phyloP scores from a whole-genome alignment of 2,888 invertebrate genomes.

The Apotomis capreana region DNA sequence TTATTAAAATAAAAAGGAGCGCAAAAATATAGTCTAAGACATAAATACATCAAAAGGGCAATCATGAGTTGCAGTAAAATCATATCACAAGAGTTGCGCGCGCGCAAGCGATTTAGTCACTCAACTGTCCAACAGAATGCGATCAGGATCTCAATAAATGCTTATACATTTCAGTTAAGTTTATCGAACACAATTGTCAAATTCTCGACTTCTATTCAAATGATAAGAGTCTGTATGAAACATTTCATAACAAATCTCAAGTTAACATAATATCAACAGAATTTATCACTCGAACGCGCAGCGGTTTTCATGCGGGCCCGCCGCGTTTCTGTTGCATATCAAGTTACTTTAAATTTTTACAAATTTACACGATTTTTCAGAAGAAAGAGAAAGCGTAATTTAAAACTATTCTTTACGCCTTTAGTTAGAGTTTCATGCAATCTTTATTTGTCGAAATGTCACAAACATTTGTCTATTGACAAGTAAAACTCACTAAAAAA shows the following conservation, averaged over 20 bases:
- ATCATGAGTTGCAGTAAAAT: slow-evolving; percentile 30
- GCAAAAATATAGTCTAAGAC: slow-evolving; percentile 40
- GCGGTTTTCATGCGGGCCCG: background rate
- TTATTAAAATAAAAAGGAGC: slow-evolving; percentile 34
- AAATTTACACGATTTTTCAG: background rate
- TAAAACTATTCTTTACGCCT: too few relatives aligned
- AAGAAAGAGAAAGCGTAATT: too few relatives aligned
- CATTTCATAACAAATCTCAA: too few relatives aligned
- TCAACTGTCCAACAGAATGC: slow-evolving; percentile 30
- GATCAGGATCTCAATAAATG: slow-evolving; percentile 3
- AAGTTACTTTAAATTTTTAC: too few relatives aligned
- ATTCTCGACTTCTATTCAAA: too few relatives aligned
- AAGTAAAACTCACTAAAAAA: too few relatives aligned
- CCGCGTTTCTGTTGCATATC: background rate
- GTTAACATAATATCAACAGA: background rate
- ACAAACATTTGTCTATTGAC: too few relatives aligned
- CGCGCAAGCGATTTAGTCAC: slow-evolving; percentile 8
- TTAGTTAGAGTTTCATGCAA: too few relatives aligned
- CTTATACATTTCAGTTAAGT: background rate
- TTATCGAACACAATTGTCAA: too few relatives aligned
- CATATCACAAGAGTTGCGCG: slow-evolving; percentile 40
- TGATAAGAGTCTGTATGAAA: too few relatives aligned
- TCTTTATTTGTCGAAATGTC: too few relatives aligned
- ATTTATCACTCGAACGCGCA: background rate
- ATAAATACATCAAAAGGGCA: slow-evolving; percentile 44